Evolutionary conservation across 2,888 invertebrate genomes (phyloP).

Genomic region (Formica aserva): DNA sequence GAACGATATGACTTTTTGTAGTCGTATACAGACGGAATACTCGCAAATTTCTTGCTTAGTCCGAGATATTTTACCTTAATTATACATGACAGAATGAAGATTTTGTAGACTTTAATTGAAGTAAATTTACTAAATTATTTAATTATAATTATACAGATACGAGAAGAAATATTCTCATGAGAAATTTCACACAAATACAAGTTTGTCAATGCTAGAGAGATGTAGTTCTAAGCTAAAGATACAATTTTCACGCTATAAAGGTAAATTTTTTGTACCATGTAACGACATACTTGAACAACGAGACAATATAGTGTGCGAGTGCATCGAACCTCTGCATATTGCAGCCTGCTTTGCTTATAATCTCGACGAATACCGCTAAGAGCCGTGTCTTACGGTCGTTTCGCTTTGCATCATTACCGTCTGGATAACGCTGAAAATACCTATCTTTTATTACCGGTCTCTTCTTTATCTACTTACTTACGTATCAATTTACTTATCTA

Average conservation of each 20-base stretch:
- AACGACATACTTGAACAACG: conserved; percentile 51
- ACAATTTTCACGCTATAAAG: conserved; percentile 16
- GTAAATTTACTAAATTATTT: background rate
- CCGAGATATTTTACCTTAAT: background rate
- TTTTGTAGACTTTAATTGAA: background rate
- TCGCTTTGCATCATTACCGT: conserved; percentile 72
- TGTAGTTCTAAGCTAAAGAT: background rate
- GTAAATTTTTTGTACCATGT: background rate
- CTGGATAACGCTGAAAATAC: conserved; percentile 62
- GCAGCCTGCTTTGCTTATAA: conserved; percentile 69
- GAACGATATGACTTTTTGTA: conserved; percentile 19
- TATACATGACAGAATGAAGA: background rate
- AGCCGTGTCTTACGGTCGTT: conserved; percentile 58
- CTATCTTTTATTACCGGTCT: conserved; percentile 70
- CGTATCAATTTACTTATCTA: conserved; percentile 78
- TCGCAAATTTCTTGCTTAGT: conserved; percentile 11
- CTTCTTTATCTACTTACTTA: conserved; percentile 69
- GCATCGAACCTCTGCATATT: conserved; percentile 57
- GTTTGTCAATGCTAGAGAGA: background rate
- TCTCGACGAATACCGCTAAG: conserved; percentile 70
- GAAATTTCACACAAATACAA: background rate
- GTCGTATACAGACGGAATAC: background rate
- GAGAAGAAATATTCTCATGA: background rate
- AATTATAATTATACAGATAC: background rate
- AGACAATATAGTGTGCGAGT: conserved; percentile 56